phyloP scores from a whole-genome alignment of 2,113 vertebrate species.

The Myotis davidii region DNA sequence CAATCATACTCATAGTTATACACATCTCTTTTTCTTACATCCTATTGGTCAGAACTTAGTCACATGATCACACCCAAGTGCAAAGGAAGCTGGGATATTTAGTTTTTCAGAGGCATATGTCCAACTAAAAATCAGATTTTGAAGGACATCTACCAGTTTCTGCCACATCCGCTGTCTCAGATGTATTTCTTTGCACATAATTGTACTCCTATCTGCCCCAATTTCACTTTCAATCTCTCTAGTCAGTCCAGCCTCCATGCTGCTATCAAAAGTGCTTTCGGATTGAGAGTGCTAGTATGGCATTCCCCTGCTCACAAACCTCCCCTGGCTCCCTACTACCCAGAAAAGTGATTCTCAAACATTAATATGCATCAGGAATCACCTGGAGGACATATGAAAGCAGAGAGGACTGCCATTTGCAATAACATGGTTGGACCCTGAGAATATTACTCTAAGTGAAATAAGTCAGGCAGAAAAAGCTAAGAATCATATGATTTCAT shows the following conservation, averaged over 20 bases:
- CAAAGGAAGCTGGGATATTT: conserved; percentile 12
- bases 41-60: background rate
- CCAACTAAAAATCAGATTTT: background rate
- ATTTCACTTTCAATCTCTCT: background rate
- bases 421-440: too few species aligned
- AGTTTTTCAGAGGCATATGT: background rate
- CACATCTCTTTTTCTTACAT: background rate
- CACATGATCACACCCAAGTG: background rate
- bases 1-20: background rate
- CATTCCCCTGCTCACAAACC: background rate
- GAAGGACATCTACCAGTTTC: background rate
- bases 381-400: background rate
- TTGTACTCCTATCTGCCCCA: background rate
- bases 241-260: background rate
- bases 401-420: background rate
- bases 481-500: too few species aligned
- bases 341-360: background rate
- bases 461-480: too few species aligned
- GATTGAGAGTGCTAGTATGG: background rate
- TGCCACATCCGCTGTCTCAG: background rate
- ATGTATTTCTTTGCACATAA: background rate
- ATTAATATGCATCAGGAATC: background rate
- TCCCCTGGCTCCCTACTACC: background rate
- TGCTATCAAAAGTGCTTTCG: background rate
- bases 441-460: too few species aligned